Conservation (phyloP, 2,113 vertebrate genomes). For the Sinocyclocheilus rhinocerous region DNA sequence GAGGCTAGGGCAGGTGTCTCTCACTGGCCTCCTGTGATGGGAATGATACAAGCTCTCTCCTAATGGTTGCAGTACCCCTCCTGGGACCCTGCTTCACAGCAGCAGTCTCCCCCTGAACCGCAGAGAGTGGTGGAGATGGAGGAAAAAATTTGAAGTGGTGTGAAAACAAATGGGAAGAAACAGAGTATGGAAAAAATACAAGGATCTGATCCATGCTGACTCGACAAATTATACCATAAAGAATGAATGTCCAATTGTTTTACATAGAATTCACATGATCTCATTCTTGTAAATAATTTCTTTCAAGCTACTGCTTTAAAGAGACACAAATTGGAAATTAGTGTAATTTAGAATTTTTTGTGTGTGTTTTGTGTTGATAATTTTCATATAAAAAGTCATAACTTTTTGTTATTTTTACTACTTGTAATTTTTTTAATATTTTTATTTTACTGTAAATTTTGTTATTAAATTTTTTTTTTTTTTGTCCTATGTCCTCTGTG, state of each 20-base stretch:
- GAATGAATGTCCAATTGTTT: neutral
- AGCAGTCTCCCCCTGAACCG: neutral
- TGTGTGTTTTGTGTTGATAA: no score
- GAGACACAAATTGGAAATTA: no score
- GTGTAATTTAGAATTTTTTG: no score
- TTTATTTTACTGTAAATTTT: no score
- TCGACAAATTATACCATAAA: neutral
- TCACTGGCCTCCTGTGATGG: constrained; percentile 35
- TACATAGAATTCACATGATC: neutral
- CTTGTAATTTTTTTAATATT: no score
- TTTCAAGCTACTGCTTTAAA: no score
- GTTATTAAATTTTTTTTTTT: no score
- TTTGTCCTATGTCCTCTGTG: no score
- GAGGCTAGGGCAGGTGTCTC: constrained; percentile 21
- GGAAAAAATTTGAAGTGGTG: neutral
- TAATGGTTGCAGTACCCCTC: neutral
- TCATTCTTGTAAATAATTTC: neutral
- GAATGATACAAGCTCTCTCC: constrained; percentile 12
- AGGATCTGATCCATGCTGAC: neutral
- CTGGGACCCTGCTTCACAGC: neutral
- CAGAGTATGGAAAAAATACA: neutral
- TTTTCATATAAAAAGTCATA: no score
- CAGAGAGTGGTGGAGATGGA: neutral
- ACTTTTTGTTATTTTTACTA: no score
- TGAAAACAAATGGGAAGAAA: neutral